Evolutionary conservation across 2,888 invertebrate genomes (phyloP).

Genomic region (Alsophila aescularia): DNA sequence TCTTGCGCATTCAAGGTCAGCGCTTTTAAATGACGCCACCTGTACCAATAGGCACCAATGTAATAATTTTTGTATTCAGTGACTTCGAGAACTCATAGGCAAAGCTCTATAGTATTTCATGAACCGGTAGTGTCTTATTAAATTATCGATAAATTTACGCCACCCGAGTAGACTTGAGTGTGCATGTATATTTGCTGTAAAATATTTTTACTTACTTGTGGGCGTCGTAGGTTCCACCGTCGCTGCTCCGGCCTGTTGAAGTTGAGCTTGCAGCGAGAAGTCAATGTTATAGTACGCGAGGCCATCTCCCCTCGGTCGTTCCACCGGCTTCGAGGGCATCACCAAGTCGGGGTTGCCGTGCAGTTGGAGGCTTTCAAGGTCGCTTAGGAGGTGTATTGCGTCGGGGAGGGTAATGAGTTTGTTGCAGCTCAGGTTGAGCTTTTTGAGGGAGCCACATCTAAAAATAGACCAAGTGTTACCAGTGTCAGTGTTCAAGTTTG

Average conservation of each 20-base stretch:
- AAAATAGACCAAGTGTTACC: not conserved
- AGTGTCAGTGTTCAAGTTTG: not conserved
- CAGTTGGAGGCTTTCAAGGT: slow-evolving; percentile 94
- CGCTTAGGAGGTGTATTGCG: slow-evolving; percentile 96
- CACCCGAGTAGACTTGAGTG: too few relatives aligned
- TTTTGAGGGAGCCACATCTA: slow-evolving; percentile 96
- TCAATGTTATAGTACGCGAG: slow-evolving; percentile 99
- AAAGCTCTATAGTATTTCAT: too few relatives aligned
- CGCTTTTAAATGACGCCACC: too few relatives aligned
- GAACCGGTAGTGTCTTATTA: too few relatives aligned
- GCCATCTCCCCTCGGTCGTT: slow-evolving; percentile 90
- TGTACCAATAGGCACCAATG: too few relatives aligned
- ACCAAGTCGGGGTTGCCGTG: slow-evolving; percentile 97
- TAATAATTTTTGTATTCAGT: too few relatives aligned
- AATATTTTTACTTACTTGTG: slow-evolving; percentile 83
- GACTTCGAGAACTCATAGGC: too few relatives aligned
- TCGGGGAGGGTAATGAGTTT: slow-evolving; percentile 98
- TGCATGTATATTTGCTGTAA: too few relatives aligned
- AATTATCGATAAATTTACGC: too few relatives aligned
- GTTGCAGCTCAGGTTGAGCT: slow-evolving; percentile 96
- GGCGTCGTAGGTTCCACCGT: slow-evolving; percentile 89
- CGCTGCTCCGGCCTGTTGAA: slow-evolving; percentile 95
- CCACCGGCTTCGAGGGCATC: slow-evolving; percentile 97
- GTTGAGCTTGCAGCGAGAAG: slow-evolving; percentile 98
- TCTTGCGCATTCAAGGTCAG: too few relatives aligned